Conservation (phyloP, 2,113 vertebrate species). For the Geococcyx californianus region DNA sequence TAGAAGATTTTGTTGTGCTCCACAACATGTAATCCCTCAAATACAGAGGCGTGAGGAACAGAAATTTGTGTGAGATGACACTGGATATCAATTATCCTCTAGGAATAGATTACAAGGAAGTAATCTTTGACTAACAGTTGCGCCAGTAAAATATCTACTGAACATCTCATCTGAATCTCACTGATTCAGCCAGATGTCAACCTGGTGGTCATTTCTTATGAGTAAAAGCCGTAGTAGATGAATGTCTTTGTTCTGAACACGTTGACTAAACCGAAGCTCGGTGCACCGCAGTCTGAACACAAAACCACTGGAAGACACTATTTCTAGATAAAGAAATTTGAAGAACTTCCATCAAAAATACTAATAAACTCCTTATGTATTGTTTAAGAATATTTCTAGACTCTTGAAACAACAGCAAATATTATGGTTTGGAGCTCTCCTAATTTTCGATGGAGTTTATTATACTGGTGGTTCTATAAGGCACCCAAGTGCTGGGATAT, state of each 20-base stretch:
- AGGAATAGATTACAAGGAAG: not conserved
- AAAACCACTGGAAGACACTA: not conserved
- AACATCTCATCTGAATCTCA: not conserved
- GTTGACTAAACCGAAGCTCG: not conserved
- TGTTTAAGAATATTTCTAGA: not conserved
- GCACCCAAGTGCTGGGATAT: not conserved
- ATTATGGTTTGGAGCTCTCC: not conserved
- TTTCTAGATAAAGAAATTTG: not conserved
- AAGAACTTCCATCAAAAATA: not conserved
- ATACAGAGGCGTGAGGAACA: not conserved
- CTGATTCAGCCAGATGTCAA: not conserved
- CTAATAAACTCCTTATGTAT: not conserved
- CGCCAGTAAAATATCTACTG: not conserved
- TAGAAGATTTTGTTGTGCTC: not conserved
- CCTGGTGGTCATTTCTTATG: not conserved
- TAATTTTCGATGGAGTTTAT: not conserved
- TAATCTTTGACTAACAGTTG: not conserved
- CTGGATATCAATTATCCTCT: not conserved
- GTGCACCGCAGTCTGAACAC: not conserved
- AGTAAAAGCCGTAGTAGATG: not conserved
- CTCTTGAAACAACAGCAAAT: not conserved
- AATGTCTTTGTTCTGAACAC: not conserved
- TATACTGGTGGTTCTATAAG: not conserved
- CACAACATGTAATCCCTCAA: not conserved
- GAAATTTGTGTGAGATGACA: not conserved